phyloP scores from a whole-genome alignment of 2,113 vertebrate genomes.

The Labeo catla region DNA sequence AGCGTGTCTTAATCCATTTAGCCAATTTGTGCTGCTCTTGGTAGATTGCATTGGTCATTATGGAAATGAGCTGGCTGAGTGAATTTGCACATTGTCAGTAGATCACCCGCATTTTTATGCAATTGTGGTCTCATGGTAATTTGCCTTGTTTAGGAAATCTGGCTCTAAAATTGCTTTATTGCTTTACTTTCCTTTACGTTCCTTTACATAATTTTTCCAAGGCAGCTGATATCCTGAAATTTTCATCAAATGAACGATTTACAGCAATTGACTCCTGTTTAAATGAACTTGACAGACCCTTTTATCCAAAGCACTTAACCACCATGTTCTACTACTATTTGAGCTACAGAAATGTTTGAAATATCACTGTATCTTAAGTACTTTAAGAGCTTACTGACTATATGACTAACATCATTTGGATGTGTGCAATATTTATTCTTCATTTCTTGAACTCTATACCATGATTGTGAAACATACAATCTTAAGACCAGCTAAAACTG shows the following conservation, averaged over 20 bases:
- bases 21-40: not conserved
- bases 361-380: not conserved
- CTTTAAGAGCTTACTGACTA: not conserved
- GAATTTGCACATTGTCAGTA: too few relatives aligned
- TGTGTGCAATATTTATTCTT: not conserved
- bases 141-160: not conserved
- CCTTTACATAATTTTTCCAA: not conserved
- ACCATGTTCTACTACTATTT: not conserved
- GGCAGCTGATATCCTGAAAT: not conserved
- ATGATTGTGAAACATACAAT: conserved; percentile 5
- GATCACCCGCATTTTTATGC: not conserved
- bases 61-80: not conserved
- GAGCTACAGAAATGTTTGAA: not conserved
- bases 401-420: not conserved
- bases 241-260: not conserved
- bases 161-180: not conserved
- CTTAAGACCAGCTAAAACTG: not conserved
- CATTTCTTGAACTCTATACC: not conserved
- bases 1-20: not conserved
- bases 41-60: not conserved
- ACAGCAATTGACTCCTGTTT: not conserved
- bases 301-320: not conserved
- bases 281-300: not conserved
- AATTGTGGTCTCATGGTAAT: not conserved
- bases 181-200: not conserved